phyloP scores from a whole-genome alignment of 2,113 vertebrate species.

The Varanus salvator region DNA sequence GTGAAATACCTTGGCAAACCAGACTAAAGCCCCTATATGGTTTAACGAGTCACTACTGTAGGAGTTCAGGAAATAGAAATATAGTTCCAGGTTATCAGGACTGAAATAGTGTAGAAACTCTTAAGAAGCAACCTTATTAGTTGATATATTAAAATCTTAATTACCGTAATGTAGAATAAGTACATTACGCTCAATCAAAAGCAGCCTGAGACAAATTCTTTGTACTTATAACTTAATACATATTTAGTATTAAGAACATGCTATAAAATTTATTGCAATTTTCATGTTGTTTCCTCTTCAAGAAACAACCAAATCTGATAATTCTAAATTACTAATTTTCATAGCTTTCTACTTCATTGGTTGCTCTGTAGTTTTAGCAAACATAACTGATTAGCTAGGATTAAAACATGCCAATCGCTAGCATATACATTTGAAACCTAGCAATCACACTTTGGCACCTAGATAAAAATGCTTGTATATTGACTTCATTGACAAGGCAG shows the following conservation, averaged over 20 bases:
- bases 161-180: background rate
- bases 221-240: slow-evolving; percentile 8
- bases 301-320: background rate
- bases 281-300: slow-evolving; percentile 3
- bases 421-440: slow-evolving; percentile 44
- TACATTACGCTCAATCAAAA: background rate
- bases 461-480: slow-evolving; percentile 47
- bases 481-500: slow-evolving; percentile 26
- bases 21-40: background rate
- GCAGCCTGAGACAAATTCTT: slow-evolving; percentile 11
- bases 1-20: slow-evolving; percentile 40
- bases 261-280: slow-evolving; percentile 16
- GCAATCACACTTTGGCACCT: slow-evolving; percentile 34
- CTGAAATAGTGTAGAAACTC: background rate
- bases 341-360: slow-evolving; percentile 34
- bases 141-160: slow-evolving; percentile 33
- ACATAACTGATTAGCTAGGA: slow-evolving; percentile 35
- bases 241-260: background rate
- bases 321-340: slow-evolving; percentile 41
- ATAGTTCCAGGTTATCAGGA: background rate
- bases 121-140: background rate
- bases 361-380: slow-evolving; percentile 12
- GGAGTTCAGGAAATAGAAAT: background rate
- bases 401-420: slow-evolving; percentile 31
- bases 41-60: background rate